Evolutionary conservation across 2,113 vertebrate species (phyloP).

Genomic region (Saguinus midas): DNA sequence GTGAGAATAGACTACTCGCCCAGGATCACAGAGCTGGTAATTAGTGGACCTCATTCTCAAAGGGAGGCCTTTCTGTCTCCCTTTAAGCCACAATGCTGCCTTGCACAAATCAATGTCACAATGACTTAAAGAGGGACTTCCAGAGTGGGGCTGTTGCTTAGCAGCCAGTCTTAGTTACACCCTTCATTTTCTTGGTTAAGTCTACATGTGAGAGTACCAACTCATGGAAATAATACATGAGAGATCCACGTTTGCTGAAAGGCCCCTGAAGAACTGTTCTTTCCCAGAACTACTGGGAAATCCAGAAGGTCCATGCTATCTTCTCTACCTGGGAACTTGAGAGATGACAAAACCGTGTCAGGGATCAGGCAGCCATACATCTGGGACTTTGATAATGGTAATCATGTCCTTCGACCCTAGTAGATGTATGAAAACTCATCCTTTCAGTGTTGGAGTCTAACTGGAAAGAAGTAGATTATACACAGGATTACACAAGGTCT

Average conservation of each 20-base stretch:
- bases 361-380: not conserved
- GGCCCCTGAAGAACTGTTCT: rapidly evolving
- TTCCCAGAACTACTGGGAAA: rapidly evolving
- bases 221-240: not conserved
- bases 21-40: not conserved
- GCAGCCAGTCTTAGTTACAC: not conserved
- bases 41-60: not conserved
- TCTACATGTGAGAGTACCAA: not conserved
- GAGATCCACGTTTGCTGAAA: rapidly evolving
- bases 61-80: not conserved
- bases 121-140: not conserved
- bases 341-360: rapidly evolving
- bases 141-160: slow-evolving; percentile 13
- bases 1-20: not conserved
- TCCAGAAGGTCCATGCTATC: rapidly evolving
- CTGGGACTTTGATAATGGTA: slow-evolving; percentile 34
- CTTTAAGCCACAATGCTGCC: not conserved
- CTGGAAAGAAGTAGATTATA: not conserved
- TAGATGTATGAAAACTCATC: not conserved
- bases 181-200: not conserved
- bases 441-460: not conserved
- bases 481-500: not conserved
- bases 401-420: not conserved
- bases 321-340: rapidly evolving
- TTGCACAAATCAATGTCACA: slow-evolving; percentile 54